phyloP scores from a whole-genome alignment of 2,888 invertebrate species.

The Caenorhabditis afra region DNA sequence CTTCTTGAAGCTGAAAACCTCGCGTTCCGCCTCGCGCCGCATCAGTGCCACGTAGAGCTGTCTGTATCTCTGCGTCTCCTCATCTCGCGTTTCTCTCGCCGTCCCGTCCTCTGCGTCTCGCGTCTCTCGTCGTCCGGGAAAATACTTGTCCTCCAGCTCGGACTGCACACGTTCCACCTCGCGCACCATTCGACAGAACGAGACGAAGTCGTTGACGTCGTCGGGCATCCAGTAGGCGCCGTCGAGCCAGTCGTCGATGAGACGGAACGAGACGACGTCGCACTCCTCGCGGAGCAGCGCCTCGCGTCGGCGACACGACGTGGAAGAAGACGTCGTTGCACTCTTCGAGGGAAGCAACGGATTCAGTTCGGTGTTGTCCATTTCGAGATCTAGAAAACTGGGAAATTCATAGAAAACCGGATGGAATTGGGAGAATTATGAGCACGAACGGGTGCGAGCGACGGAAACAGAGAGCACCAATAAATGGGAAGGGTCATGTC shows the following conservation, averaged over 20 bases:
- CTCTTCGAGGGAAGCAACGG: constrained; percentile 5
- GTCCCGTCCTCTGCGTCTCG: constrained; percentile 13
- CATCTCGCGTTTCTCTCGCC: constrained; percentile 7
- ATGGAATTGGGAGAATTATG: no score
- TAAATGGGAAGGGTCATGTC: no score
- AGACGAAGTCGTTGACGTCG: constrained; percentile 8
- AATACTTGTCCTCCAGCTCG: constrained; percentile 24
- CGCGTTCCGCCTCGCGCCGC: background rate
- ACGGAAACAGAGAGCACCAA: no score
- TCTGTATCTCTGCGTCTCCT: constrained; percentile 20
- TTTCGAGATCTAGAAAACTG: background rate
- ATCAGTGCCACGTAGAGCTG: constrained; percentile 12
- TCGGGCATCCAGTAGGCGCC: constrained; percentile 2
- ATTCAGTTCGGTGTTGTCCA: constrained; percentile 7
- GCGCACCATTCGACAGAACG: constrained; percentile 15
- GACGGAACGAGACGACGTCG: constrained; percentile 10
- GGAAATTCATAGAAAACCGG: background rate
- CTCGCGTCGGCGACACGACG: background rate
- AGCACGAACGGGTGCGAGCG: no score
- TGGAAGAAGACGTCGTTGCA: no score
- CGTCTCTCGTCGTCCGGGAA: constrained; percentile 8
- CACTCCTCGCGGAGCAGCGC: constrained; percentile 11
- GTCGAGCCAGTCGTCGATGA: constrained; percentile 17
- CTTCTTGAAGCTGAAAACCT: constrained; percentile 3
- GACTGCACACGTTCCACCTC: constrained; percentile 11